Evolutionary conservation across 2,888 invertebrate genomes (phyloP), one percentile per base, ranked within the genome.

Genomic region (Dinocampus coccinellae): DNA sequence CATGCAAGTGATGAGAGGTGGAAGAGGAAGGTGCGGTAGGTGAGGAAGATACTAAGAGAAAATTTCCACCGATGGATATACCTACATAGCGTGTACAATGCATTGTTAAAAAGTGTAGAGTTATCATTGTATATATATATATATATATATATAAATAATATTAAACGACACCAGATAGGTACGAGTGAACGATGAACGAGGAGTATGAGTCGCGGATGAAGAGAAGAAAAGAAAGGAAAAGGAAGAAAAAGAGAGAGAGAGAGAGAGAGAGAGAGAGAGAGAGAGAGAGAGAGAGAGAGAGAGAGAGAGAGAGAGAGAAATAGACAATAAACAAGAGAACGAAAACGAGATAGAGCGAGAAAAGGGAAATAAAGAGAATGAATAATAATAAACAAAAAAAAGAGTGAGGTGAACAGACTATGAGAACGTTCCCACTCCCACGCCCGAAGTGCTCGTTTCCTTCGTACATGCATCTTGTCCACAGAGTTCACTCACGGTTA

Each of bases 341-440:
- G 47, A 47, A 47, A 16, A n/a, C 55, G n/a, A 42, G 53, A 53
- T 33, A 33, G 24, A 34, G 60, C 64, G 39, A 22, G 29, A 22
- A 13, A 74, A 66, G 57, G 60, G 60, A 63, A 22, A 20, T 13
- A 29, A 39, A 64, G 29, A n/a, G 26, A n/a, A n/a, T n/a, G n/a
- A n/a, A n/a, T n/a, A n/a, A n/a, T n/a, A n/a, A n/a, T n/a, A n/a
- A n/a, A n/a, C n/a, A n/a, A n/a, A n/a, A n/a, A n/a, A n/a, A n/a
- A n/a, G n/a, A 75, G 53, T 71, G 75, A 69, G 67, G 63, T 39
- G 26, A 62, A 72, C 53, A 58, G 76, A 79, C 81, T 86, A 85
- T 87, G 87, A 87, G 87, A 87, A 86, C 81, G 79, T 87, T 87
- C 87, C 83, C 86, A 87, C 86, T 87, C 86, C 86, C 87, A 87